Conservation (phyloP, 2,113 vertebrate species). For the Saguinus midas region DNA sequence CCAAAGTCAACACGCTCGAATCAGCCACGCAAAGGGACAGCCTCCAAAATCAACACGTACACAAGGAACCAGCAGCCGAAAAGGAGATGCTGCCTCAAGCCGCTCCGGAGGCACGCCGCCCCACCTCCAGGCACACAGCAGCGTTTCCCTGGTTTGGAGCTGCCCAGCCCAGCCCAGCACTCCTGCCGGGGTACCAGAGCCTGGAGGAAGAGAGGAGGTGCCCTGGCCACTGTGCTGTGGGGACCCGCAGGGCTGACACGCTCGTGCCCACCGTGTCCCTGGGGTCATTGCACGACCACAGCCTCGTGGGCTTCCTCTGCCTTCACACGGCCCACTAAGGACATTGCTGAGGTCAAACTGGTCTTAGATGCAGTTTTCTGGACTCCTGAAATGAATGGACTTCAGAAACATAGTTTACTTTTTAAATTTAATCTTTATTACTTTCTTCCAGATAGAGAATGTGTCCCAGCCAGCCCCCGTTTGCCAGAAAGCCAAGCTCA, state of each 20-base stretch:
- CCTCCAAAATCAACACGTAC: conserved; percentile 23
- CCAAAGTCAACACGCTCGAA: background rate
- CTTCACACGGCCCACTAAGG: background rate
- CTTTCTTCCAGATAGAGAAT: background rate
- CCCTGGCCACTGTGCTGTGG: too few relatives aligned
- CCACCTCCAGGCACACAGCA: background rate
- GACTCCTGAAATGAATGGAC: background rate
- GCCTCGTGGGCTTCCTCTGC: background rate
- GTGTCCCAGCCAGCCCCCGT: background rate
- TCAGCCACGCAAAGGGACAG: background rate
- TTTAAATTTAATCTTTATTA: background rate
- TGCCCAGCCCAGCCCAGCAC: background rate
- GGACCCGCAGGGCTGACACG: background rate
- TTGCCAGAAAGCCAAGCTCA: background rate
- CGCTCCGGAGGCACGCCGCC: background rate
- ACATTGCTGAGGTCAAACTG: rapidly evolving
- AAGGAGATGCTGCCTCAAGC: background rate
- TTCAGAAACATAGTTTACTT: background rate
- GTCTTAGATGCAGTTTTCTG: rapidly evolving
- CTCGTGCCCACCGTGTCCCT: rapidly evolving
- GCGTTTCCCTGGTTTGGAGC: background rate
- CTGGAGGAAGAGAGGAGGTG: background rate
- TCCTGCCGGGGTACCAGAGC: background rate
- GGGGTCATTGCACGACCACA: too few relatives aligned
- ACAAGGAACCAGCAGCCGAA: background rate